Percentiles rank a stretch among this genome's conserved stretches.
phyloP scores from a whole-genome alignment of 92 coral and sea anemone species.

The Montipora capitata region DNA sequence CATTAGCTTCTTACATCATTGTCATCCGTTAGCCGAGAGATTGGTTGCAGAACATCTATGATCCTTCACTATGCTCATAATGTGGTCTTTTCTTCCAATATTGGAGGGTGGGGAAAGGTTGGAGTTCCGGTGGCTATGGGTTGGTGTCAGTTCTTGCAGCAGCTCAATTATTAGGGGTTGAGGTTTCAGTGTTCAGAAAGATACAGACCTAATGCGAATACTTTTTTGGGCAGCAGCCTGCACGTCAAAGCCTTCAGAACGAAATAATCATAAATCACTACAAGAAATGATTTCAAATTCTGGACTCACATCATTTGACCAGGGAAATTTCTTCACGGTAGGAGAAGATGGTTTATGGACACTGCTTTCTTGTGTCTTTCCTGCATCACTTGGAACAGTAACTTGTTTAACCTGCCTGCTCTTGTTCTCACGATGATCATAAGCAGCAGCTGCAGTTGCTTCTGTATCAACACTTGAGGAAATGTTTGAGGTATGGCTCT shows the following conservation, averaged over 20 bases:
- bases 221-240: no score
- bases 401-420: no score
- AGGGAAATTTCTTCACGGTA: constrained; percentile 13
- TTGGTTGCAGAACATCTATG: no score
- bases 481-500: constrained; percentile 25
- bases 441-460: not conserved
- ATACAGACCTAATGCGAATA: no score
- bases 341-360: not conserved
- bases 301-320: constrained; percentile 30
- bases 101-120: not conserved
- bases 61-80: not conserved
- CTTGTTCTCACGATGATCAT: not conserved
- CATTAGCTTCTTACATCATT: no score
- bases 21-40: no score
- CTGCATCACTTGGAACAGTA: not conserved
- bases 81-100: not conserved
- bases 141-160: not conserved
- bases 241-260: no score
- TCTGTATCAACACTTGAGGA: not conserved
- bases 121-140: not conserved
- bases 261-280: no score
- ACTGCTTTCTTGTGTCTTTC: not conserved
- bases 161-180: no score
- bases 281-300: not conserved
- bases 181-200: no score